A percentile compares a stretch with the other conserved stretches of the same genome.
phyloP scores from a whole-genome alignment of 2,888 invertebrate species.

The Drepana falcataria region DNA sequence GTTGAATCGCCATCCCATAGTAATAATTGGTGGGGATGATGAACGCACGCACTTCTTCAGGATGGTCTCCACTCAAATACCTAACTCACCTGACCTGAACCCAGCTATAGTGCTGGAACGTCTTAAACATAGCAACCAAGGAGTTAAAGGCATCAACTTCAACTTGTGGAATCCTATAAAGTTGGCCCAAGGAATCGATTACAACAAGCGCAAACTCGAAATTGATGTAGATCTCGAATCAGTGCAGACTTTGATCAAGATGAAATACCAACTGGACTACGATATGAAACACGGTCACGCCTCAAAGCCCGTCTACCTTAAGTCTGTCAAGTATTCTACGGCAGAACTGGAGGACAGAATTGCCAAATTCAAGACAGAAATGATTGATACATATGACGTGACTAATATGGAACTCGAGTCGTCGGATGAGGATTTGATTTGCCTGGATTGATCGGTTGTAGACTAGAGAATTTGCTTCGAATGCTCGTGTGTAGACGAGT shows the following conservation, averaged over 20 bases:
- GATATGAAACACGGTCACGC: constrained; percentile 19
- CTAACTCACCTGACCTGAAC: constrained; percentile 16
- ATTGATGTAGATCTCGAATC: constrained; percentile 58
- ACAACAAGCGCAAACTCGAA: constrained; percentile 18
- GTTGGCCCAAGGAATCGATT: constrained; percentile 1
- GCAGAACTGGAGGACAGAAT: constrained; percentile 35
- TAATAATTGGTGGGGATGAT: constrained; percentile 42
- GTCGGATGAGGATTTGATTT: constrained; percentile 37
- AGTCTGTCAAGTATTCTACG: constrained; percentile 28
- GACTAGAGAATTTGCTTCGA: too few species aligned
- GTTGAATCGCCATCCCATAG: constrained; percentile 34
- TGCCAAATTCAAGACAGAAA: constrained; percentile 41
- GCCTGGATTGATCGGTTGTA: constrained; percentile 18
- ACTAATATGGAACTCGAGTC: constrained; percentile 64
- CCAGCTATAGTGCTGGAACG: constrained; percentile 29
- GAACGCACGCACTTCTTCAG: constrained; percentile 36
- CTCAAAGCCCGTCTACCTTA: constrained; percentile 22
- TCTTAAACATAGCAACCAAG: constrained; percentile 48
- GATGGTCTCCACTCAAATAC: constrained; percentile 31
- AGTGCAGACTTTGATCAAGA: constrained; percentile 39
- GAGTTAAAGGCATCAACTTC: constrained; percentile 54
- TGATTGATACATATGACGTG: constrained; percentile 51
- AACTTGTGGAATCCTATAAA: constrained; percentile 43
- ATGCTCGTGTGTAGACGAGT: too few species aligned
- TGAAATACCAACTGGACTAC: constrained; percentile 48